Conservation (phyloP, 2,113 vertebrate genomes). For the Malurus cyaneus region DNA sequence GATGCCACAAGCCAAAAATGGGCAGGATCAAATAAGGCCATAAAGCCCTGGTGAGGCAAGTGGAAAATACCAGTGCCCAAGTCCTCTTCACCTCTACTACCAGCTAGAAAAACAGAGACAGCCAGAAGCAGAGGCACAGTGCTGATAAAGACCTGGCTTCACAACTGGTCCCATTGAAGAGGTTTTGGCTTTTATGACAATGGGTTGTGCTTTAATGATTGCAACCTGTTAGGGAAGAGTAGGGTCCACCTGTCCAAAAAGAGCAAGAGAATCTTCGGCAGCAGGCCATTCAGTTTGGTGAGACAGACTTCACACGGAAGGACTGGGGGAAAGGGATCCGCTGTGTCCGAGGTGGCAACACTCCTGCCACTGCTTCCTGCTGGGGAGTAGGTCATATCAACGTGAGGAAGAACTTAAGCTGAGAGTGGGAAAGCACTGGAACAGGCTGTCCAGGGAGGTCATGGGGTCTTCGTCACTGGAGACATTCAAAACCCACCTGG, state of each 20-base stretch:
- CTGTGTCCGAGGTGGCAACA: background rate
- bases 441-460: background rate
- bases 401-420: background rate
- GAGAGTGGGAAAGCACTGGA: background rate
- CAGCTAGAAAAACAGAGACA: background rate
- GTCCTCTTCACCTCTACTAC: background rate
- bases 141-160: background rate
- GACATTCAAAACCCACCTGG: background rate
- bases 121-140: background rate
- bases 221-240: too few relatives aligned
- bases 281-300: background rate
- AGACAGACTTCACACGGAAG: background rate
- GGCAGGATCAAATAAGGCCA: background rate
- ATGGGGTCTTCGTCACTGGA: background rate
- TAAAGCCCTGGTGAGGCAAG: background rate
- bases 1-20: accelerated
- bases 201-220: too few relatives aligned
- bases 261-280: background rate
- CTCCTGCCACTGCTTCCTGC: background rate
- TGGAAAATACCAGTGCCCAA: background rate
- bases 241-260: background rate
- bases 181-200: too few relatives aligned
- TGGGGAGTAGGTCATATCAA: background rate
- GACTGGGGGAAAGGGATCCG: background rate
- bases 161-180: background rate